These are phyloP conservation scores for Caenorhabditis sp. DNA, from an alignment of 2,888 invertebrate species.

Conservation along the genomic window DNA sequence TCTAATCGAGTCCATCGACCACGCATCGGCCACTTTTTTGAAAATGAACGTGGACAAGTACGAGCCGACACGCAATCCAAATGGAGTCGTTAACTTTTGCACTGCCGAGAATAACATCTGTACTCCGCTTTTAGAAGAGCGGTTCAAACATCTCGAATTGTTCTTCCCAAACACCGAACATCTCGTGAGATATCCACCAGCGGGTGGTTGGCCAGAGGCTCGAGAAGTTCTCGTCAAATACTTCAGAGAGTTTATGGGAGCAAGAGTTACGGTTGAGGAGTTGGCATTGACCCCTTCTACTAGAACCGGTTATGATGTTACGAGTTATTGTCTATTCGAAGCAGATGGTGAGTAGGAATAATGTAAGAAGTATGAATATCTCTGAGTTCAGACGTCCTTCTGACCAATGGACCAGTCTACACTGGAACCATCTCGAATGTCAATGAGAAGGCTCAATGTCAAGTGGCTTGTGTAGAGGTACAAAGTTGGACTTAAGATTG, in stretches of 20 bases:
- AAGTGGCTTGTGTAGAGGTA: conserved; percentile 67
- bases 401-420: conserved; percentile 80
- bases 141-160: conserved; percentile 65
- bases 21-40: conserved; percentile 64
- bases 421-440: conserved; percentile 78
- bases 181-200: conserved; percentile 68
- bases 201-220: conserved; percentile 73
- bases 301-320: conserved; percentile 75
- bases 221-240: conserved; percentile 63
- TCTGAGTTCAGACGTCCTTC: conserved; percentile 76
- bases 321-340: conserved; percentile 73
- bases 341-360: conserved; percentile 66
- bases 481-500: neutral
- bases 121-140: conserved; percentile 73
- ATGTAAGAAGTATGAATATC: neutral
- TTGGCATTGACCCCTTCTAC: conserved; percentile 74
- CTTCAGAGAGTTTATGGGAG: conserved; percentile 68
- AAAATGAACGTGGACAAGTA: conserved; percentile 67
- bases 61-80: conserved; percentile 57
- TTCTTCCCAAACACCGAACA: conserved; percentile 67
- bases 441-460: conserved; percentile 76
- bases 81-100: conserved; percentile 77
- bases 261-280: conserved; percentile 58
- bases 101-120: conserved; percentile 78
- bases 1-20: conserved; percentile 56